Percentiles rank a stretch among this genome's conserved stretches.
These are phyloP conservation scores for Enteromius fasciolatus DNA, from an alignment of 2,797 vertebrate genomes.

Conservation along the genomic window DNA sequence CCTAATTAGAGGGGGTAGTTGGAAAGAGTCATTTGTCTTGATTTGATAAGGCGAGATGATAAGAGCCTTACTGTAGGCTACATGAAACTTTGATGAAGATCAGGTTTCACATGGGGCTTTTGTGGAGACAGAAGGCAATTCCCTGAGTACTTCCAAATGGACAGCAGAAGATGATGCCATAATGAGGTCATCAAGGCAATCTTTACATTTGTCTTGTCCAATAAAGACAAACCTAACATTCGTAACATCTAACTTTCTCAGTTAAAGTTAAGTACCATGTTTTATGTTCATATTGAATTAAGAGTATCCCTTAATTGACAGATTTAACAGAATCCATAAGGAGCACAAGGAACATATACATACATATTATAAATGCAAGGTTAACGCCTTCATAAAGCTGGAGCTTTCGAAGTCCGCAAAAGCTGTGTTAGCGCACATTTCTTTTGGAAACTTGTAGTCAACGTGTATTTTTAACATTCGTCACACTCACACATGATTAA, in stretches of 20 bases:
- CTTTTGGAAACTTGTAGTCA: not conserved
- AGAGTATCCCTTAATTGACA: not conserved
- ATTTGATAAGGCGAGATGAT: slow-evolving; percentile 49
- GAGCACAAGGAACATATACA: not conserved
- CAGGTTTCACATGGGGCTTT: slow-evolving; percentile 45
- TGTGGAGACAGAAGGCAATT: slow-evolving; percentile 37
- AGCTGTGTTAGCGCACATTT: not conserved
- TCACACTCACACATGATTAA: slow-evolving; percentile 38
- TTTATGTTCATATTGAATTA: not conserved
- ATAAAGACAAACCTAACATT: not conserved
- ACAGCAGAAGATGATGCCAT: slow-evolving; percentile 47
- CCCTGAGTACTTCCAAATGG: slow-evolving; percentile 26
- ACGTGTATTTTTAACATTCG: slow-evolving; percentile 33
- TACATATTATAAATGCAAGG: not conserved
- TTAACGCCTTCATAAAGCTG: not conserved
- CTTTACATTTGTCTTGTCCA: not conserved
- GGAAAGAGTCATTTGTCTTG: slow-evolving; percentile 30
- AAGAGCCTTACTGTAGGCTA: slow-evolving; percentile 35
- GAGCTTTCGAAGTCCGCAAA: not conserved
- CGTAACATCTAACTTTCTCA: not conserved
- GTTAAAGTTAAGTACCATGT: not conserved
- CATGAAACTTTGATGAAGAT: slow-evolving; percentile 61
- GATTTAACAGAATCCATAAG: not conserved
- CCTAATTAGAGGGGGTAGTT: slow-evolving; percentile 52
- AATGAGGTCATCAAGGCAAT: slow-evolving; percentile 37